phyloP scores from a whole-genome alignment of 2,113 vertebrate species.

The Eira barbara region DNA sequence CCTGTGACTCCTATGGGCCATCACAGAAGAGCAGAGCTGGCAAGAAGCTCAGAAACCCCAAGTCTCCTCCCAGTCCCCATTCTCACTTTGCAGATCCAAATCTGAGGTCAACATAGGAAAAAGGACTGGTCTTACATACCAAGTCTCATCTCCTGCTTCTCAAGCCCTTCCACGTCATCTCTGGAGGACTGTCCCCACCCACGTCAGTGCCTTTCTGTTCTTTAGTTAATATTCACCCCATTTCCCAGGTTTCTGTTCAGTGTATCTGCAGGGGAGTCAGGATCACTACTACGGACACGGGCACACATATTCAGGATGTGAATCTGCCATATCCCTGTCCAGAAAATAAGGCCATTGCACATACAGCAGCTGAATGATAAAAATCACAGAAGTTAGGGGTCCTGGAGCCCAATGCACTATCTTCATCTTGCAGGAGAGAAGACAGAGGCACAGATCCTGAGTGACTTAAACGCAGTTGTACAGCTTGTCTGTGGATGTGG shows the following conservation, averaged over 20 bases:
- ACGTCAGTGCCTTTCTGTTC: background rate
- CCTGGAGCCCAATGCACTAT: background rate
- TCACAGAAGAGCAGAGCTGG: background rate
- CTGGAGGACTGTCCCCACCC: too few species aligned
- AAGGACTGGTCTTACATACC: background rate
- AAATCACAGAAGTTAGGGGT: background rate
- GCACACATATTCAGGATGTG: background rate
- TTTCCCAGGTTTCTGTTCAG: background rate
- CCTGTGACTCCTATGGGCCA: background rate
- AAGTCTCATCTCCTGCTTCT: background rate
- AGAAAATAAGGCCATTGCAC: background rate
- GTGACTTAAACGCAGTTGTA: background rate
- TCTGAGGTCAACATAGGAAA: background rate
- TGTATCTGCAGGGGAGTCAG: background rate
- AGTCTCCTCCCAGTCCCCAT: background rate
- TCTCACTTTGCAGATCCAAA: background rate
- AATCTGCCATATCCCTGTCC: background rate
- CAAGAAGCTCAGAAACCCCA: background rate
- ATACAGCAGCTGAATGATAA: background rate
- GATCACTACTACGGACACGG: background rate
- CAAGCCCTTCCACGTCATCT: background rate
- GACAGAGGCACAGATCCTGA: background rate
- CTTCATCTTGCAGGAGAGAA: background rate
- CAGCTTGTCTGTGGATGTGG: too few species aligned
- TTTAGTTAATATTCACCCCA: background rate